These are phyloP conservation scores for Lonchura striata DNA, from an alignment of 2,113 vertebrate species.

Conservation along the genomic window DNA sequence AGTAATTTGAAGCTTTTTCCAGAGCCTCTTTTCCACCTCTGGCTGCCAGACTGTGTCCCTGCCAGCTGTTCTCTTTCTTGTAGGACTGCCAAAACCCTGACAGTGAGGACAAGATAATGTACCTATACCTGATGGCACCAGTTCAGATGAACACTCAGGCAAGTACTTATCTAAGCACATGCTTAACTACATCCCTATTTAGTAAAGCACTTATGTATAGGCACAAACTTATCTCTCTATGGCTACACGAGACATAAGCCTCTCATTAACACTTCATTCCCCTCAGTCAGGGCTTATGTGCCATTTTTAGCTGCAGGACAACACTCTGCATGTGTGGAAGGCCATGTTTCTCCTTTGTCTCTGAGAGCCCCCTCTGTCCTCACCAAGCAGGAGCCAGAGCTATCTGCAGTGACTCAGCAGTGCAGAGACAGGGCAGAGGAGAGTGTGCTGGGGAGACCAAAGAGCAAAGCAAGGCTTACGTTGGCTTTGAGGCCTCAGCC, in stretches of 20 bases:
- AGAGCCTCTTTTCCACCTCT: not conserved
- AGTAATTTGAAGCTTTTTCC: not conserved
- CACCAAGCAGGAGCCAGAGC: not conserved
- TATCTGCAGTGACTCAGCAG: not conserved
- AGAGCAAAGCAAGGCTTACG: conserved; percentile 76
- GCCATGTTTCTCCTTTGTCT: not conserved
- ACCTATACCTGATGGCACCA: not conserved
- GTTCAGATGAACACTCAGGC: not conserved
- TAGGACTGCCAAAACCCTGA: not conserved
- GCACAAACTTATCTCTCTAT: not conserved
- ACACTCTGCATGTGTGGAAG: not conserved
- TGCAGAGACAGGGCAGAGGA: not conserved
- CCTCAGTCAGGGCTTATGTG: not conserved
- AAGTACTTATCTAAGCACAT: conserved; percentile 22
- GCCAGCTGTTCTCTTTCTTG: not conserved
- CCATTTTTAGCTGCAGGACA: not conserved
- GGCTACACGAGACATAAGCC: not conserved
- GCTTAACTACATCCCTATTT: conserved; percentile 51
- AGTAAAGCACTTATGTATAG: conserved; percentile 11
- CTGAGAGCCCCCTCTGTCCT: not conserved
- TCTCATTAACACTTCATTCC: not conserved
- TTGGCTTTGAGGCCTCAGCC: conserved; percentile 97
- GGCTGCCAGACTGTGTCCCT: not conserved
- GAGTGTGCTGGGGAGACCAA: not conserved
- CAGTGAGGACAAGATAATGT: not conserved